Conservation (phyloP, 2,888 invertebrate genomes). For the Trichacis sp. region DNA sequence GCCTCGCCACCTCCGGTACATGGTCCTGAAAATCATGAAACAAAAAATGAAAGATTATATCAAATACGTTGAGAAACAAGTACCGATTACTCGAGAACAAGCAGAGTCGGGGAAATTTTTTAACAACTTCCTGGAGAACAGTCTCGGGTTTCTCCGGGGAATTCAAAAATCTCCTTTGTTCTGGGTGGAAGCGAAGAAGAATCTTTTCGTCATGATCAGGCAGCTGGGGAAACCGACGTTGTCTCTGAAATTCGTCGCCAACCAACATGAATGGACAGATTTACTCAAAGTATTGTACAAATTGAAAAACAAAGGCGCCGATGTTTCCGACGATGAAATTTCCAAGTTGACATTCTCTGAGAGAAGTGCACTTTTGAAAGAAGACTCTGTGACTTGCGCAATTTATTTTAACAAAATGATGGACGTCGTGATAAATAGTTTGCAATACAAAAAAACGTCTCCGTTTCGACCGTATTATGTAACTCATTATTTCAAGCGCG, state of each 20-base stretch:
- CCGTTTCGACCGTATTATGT: background rate
- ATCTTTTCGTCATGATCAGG: conserved; percentile 65
- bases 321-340: conserved; percentile 12
- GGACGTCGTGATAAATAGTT: conserved; percentile 49
- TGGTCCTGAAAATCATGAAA: conserved; percentile 50
- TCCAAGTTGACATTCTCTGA: conserved; percentile 18
- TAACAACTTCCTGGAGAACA: conserved; percentile 46
- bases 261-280: conserved; percentile 51
- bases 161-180: conserved; percentile 63
- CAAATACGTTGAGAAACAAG: conserved; percentile 51
- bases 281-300: conserved; percentile 11
- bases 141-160: conserved; percentile 57
- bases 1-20: conserved; percentile 50
- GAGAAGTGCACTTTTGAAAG: conserved; percentile 46
- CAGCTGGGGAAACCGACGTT: conserved; percentile 63
- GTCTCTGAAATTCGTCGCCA: conserved; percentile 65
- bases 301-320: conserved; percentile 10
- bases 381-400: conserved; percentile 53
- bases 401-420: conserved; percentile 63
- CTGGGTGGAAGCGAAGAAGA: conserved; percentile 61
- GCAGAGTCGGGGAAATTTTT: conserved; percentile 56
- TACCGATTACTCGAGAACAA: conserved; percentile 50
- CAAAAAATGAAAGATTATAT: conserved; percentile 41
- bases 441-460: conserved; percentile 48
- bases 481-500: conserved; percentile 50